These are phyloP conservation scores for Scomberomorus guttatus DNA, from an alignment of 2,797 vertebrate genomes.

Conservation along the genomic window DNA sequence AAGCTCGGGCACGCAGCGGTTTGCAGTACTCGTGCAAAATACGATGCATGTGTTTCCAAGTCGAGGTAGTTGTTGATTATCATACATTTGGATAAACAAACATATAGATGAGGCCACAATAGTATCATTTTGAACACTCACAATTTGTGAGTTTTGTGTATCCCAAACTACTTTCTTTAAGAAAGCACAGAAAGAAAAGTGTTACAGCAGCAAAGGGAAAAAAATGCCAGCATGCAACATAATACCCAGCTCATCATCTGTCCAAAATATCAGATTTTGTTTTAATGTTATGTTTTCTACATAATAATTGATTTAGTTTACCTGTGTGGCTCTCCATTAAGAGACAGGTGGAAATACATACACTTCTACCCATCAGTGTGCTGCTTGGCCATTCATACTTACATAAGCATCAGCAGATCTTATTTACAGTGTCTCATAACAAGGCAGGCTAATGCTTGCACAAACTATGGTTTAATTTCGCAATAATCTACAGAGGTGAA, in stretches of 20 bases:
- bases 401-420: constrained; percentile 5
- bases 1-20: not conserved
- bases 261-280: not conserved
- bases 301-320: not conserved
- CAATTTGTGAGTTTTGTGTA: not conserved
- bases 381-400: not conserved
- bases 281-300: not conserved
- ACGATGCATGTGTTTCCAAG: not conserved
- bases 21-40: constrained; percentile 2
- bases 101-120: no score
- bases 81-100: not conserved
- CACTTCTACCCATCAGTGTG: not conserved
- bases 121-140: not conserved
- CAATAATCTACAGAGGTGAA: constrained; percentile 40
- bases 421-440: constrained; percentile 16
- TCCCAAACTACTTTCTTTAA: not conserved
- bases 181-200: not conserved
- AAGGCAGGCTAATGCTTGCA: constrained; percentile 14
- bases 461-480: constrained; percentile 28
- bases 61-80: not conserved
- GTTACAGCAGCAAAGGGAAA: not conserved
- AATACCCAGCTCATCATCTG: not conserved
- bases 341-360: not conserved
- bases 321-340: not conserved
- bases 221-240: not conserved